Evolutionary conservation across 1,140 invertebrate genomes (phyloP), one percentile per base, ranked within the genome.

Genomic region (Papilio glaucus): DNA sequence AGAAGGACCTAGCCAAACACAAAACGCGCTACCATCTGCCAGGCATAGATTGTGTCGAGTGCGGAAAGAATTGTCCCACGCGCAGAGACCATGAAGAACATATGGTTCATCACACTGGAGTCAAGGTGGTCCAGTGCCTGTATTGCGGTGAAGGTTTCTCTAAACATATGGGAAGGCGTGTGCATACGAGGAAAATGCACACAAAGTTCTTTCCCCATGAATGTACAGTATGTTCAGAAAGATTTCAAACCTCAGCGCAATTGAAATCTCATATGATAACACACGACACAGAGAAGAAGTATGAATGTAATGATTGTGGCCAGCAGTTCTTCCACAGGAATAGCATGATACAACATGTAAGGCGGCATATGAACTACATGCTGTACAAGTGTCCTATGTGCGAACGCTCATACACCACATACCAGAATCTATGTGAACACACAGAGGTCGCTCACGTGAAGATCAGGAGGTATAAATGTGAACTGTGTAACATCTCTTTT

Each of bases 111-210:
- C 76, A 77, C n/a, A 74, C 70, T 12, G 72, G 76, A 0, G 63
- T 72, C 1, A 77, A 72, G 24, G 8, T 6, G n/a, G 71, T 39
- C 57, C 72, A 77, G 39, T 74, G 72, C 41, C 18, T 72, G 4
- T 70, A 74, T 37, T 77, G 76, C 12, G 70, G 70, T 3, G 71
- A 49, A 24, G 72, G 57, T 0, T 77, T 72, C 33, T 10, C 33
- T 0, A 42, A 5, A 24, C 10, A 38, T 5, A 0, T 4, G 4
- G 49, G 29, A 0, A 67, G 60, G 12, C 62, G 10, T 12, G 15
- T 42, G 0, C 76, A 77, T 33, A 72, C 42, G 13, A 57, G 39
- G 8, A 72, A 53, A 57, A 24, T 12, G 9, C 76, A 77, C 24
- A 77, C 72, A 5, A 69, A 69, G 10, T 73, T 69, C 38, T 33